Base-by-base conservation (phyloP, 2,888 invertebrate species). In the Pardosa pseudoannulata region DNA sequence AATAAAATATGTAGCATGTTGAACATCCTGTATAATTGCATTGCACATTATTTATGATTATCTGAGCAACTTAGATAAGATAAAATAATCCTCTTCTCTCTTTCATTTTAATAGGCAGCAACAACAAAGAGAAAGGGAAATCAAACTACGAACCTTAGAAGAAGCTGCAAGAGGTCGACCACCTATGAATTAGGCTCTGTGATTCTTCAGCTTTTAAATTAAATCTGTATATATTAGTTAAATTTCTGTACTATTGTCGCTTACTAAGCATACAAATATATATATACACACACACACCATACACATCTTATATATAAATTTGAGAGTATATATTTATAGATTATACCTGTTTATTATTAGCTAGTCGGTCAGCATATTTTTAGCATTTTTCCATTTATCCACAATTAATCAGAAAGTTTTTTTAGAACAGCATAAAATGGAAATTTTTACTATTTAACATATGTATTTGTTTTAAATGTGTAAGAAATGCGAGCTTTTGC, bases 101-200 rank as follows among this genome's bases (percentile, higher is more conserved):
- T n/a, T n/a, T n/a, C n/a, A n/a, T 76, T 87, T 62, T 71, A n/a
- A 93, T 92, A 94, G 94, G 90, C 95, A 95, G 88, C 90, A 90
- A 85, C 91, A 90, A 93, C 95, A 96, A 92, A 94, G 96, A 90
- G 96, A 96, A 91, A 94, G 96, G 89, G 96, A 96, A 93, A 93
- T 96, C 90, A 96, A 96, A 93, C 95, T 96, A 91, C 94, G 96
- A 91, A 96, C 95, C 89, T 93, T 96, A 90, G 96, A 96, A 93
- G 96, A 96, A 93, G 96, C 96, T 89, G 95, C 96, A 89, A 94
- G 96, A 91, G 94, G 94, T 89, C 92, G 94, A 91, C 93, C 93
- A 29, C 88, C 89, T 32, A 76, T 88, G 79, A 88, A 80, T 68
- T 87, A 81, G 56, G 7, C 46, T 39, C 67, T 65, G 19, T 29